phyloP scores from a whole-genome alignment of 2,113 vertebrate species.

The Indicator indicator region DNA sequence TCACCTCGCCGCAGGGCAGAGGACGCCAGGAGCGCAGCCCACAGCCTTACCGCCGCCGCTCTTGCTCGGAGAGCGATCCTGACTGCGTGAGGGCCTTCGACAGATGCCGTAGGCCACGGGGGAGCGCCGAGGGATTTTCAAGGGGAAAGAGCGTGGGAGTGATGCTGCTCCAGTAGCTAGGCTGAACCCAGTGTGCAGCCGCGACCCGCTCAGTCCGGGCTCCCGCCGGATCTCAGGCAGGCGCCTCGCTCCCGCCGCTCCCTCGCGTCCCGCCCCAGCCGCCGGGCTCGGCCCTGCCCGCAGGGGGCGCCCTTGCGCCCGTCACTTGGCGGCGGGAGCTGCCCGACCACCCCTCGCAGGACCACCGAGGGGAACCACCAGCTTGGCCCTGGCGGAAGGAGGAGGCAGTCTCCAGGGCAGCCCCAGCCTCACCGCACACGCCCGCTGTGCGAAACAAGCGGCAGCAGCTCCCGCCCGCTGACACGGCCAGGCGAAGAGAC shows the following conservation, averaged over 20 bases:
- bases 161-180: background rate
- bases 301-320: background rate
- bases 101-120: background rate
- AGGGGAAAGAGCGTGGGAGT: background rate
- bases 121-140: background rate
- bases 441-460: background rate
- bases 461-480: background rate
- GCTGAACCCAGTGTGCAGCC: background rate
- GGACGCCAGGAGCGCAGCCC: background rate
- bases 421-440: too few species aligned
- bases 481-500: too few species aligned
- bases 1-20: background rate
- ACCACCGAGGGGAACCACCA: background rate
- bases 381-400: background rate
- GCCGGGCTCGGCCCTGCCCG: background rate
- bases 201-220: background rate
- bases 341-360: background rate
- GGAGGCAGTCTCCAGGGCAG: background rate
- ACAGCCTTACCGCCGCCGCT: background rate
- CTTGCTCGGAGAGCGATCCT: background rate
- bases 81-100: fast-evolving
- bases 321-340: background rate
- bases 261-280: background rate
- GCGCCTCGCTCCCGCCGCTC: background rate
- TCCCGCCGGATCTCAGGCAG: background rate